Base-by-base conservation (phyloP, 1,140 invertebrate genomes). In the Thaumatotibia leucotreta region DNA sequence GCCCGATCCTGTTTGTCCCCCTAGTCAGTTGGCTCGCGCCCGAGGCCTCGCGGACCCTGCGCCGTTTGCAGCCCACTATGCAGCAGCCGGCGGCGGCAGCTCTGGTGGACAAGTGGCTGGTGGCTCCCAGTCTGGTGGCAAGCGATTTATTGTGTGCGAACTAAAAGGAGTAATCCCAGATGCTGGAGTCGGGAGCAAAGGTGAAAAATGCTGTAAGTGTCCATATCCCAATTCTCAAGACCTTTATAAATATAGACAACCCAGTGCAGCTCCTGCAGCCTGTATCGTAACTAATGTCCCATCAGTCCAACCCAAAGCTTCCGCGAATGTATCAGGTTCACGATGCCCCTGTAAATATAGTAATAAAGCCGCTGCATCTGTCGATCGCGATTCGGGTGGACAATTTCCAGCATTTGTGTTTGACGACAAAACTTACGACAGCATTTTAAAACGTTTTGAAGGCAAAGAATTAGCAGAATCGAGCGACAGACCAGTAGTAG, bases 1-100 rank as follows among this genome's bases (percentile, higher is more conserved):
- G 72, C 93, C 95, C 1, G 93, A 93, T 64, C 95, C 95, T 0
- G 86, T 93, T 20, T 96, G 95, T 77, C 88, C 89, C 11, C 94
- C 94, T 0, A 93, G 93, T 62, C 91, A 91, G 65, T 52, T 91
- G 35, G 85, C 89, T 1, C 84, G 88, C 9, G 85, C 86, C 20
- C 77, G 83, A 0, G 86, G 86, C 1, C 78, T 90, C 9, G 88
- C 86, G 0, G 83, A 89, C 64, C 85, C 86, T 2, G 77, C 80
- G 9, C 75, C 83, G 5, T 67, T 89, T 17, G 80, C 80, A 29
- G 76, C 71, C 33, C 85, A 88, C 64, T 61, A 79, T 23, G 69
- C 68, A 0, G 69, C 75, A 22, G 79, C 83, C 67, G 69, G 33
- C 52, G 68, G 74, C 4, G 75, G 77, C 27, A 69, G 75, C 27